These are phyloP conservation scores for Mormyrus iriodes DNA, from an alignment of 2,113 vertebrate genomes.

Conservation along the genomic window DNA sequence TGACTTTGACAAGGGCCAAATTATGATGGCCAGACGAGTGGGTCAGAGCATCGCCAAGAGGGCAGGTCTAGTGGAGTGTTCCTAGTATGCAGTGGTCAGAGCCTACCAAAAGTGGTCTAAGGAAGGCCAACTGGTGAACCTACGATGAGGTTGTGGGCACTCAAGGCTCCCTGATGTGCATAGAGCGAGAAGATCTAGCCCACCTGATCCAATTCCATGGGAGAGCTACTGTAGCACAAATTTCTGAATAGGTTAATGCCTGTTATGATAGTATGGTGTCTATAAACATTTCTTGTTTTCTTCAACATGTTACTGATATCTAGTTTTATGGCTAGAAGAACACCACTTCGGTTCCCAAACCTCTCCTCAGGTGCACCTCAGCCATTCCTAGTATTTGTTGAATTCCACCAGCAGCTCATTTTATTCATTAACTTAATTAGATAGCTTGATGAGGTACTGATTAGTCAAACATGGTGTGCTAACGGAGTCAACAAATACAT, in stretches of 20 bases:
- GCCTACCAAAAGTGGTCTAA: neutral
- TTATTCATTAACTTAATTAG: neutral
- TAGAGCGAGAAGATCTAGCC: neutral
- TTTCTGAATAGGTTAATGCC: too few species aligned
- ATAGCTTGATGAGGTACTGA: neutral
- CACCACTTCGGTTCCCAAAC: neutral
- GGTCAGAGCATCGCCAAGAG: neutral
- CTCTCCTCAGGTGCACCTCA: neutral
- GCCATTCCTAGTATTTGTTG: neutral
- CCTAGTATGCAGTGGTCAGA: neutral
- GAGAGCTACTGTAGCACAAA: neutral
- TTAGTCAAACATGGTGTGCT: neutral
- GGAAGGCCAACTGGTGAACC: neutral
- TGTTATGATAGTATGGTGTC: too few species aligned
- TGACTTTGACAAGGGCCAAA: neutral
- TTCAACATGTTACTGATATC: neutral
- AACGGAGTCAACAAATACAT: neutral
- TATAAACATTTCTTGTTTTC: too few species aligned
- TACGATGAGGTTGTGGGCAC: neutral
- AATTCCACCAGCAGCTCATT: neutral
- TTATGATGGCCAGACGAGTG: neutral
- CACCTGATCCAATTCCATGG: neutral
- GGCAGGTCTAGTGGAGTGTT: neutral
- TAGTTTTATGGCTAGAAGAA: neutral
- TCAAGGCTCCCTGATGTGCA: neutral